Base-by-base conservation (phyloP, 2,888 invertebrate genomes). In the Megalurothrips usitatus region DNA sequence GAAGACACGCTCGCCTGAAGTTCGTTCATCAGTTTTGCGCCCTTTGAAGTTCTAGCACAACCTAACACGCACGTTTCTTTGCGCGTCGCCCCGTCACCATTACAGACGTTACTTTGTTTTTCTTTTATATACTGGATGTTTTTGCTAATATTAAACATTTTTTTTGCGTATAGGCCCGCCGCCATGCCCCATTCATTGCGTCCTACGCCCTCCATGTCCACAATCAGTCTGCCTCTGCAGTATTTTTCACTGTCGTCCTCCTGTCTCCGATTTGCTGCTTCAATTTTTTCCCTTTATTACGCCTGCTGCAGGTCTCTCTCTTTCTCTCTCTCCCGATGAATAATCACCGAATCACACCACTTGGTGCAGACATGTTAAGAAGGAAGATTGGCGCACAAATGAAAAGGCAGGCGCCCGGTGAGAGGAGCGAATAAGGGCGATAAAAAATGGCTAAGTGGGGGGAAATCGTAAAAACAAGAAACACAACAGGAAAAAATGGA, bases 301-400 rank as follows among this genome's bases (percentile, higher is more conserved):
- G 9, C 0, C 68, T 23, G 58, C 58, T 58, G 58, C 11, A 58
- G 58, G 19, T 10, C 58, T 10, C 58, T 58, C 58, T 58, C 58
- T 58, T 17, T 58, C 52, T 52, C 52, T 52, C 68, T 26, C 68
- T 26, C 68, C 10, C 68, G 68, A 75, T 75, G 68, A 75, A 75
- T 75, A 75, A 75, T 75, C 68, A 23, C 68, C 68, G 68, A 75
- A 75, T 75, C 68, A 75, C 68, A 75, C 68, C 68, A 75, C 68
- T 75, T 75, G 68, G 68, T 26, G 68, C 26, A n/a, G 68, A 75
- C 68, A 26, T 75, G 68, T 75, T 75, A 75, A 75, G 68, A 23
- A 75, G 68, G 58, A 58, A 17, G 58, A 58, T 58, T 58, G 58
- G 58, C 58, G 58, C 58, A n/a, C 58, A 58, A 58, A 58, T n/a